phyloP scores from a whole-genome alignment of 2,888 invertebrate species.

The Chelonus formosanus region DNA sequence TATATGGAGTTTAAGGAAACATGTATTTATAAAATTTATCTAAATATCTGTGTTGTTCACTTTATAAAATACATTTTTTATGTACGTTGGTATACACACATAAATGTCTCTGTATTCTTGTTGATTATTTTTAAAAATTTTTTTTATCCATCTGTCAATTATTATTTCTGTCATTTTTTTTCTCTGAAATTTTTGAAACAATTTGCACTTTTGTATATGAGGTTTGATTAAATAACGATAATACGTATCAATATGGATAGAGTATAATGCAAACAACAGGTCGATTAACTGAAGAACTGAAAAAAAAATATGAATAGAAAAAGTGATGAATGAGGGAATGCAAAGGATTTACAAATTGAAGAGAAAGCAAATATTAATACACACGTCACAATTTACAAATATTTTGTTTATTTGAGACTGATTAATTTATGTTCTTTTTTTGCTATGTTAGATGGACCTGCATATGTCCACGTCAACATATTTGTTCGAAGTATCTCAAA shows the following conservation, averaged over 20 bases:
- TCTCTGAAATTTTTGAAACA: no score
- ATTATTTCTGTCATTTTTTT: neutral
- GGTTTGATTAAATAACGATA: no score
- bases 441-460: slow-evolving; percentile 84
- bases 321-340: neutral
- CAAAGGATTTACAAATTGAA: neutral
- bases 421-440: slow-evolving; percentile 64
- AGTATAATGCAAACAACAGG: slow-evolving; percentile 11
- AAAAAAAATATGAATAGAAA: slow-evolving; percentile 9
- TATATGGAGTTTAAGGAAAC: no score
- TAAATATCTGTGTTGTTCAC: no score
- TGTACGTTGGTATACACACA: no score
- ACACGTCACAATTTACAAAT: slow-evolving; percentile 33
- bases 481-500: slow-evolving; percentile 98
- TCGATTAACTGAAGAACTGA: neutral
- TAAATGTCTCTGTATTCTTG: no score
- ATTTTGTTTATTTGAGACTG: slow-evolving; percentile 48
- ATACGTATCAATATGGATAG: neutral
- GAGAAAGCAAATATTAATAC: slow-evolving; percentile 27
- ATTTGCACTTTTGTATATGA: no score
- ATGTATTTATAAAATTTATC: no score
- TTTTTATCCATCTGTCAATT: no score
- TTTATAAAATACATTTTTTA: no score
- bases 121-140: no score
- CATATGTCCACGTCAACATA: slow-evolving; percentile 96